phyloP scores from a whole-genome alignment of 2,113 vertebrate species.

The Austrofundulus limnaeus region DNA sequence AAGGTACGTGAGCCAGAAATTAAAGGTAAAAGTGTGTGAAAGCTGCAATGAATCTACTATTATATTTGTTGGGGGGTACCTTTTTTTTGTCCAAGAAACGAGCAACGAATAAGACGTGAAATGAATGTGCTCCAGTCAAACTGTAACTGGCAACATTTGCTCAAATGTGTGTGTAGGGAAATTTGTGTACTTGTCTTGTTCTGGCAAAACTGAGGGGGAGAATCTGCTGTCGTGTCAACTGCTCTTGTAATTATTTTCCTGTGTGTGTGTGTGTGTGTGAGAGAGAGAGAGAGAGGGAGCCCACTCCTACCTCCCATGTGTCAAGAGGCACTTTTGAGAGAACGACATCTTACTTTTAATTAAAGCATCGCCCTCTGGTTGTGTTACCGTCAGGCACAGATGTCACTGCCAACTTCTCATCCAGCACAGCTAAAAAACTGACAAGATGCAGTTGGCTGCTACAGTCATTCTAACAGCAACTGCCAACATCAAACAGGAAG shows the following conservation, averaged over 20 bases:
- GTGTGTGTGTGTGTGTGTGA: slow-evolving; percentile 3
- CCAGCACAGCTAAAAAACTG: not conserved
- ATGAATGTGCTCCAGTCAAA: slow-evolving; percentile 22
- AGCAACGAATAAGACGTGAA: not conserved
- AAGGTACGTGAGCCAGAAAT: slow-evolving; percentile 19
- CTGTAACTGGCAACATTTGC: slow-evolving; percentile 8
- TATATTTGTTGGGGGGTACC: slow-evolving; percentile 24
- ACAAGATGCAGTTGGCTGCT: not conserved
- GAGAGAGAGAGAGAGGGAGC: no score
- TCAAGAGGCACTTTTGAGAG: slow-evolving; percentile 29
- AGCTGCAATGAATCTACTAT: slow-evolving; percentile 25
- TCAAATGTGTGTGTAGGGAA: slow-evolving; percentile 26
- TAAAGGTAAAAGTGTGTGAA: slow-evolving; percentile 23
- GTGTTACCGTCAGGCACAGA: slow-evolving; percentile 27
- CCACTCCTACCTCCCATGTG: slow-evolving; percentile 20
- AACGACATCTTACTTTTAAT: slow-evolving; percentile 54
- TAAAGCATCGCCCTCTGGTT: slow-evolving; percentile 45
- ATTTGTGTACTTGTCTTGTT: slow-evolving; percentile 36
- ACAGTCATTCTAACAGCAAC: slow-evolving; percentile 11
- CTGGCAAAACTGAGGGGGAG: slow-evolving; percentile 42
- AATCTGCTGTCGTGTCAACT: slow-evolving; percentile 41
- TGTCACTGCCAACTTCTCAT: slow-evolving; percentile 27
- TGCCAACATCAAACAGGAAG: not conserved
- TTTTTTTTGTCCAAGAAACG: slow-evolving; percentile 21
- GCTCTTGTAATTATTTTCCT: slow-evolving; percentile 36